Evolutionary conservation across 2,797 vertebrate genomes (phyloP), one percentile per base, ranked within the genome.

Genomic region (Cyprinodon diabolis): DNA sequence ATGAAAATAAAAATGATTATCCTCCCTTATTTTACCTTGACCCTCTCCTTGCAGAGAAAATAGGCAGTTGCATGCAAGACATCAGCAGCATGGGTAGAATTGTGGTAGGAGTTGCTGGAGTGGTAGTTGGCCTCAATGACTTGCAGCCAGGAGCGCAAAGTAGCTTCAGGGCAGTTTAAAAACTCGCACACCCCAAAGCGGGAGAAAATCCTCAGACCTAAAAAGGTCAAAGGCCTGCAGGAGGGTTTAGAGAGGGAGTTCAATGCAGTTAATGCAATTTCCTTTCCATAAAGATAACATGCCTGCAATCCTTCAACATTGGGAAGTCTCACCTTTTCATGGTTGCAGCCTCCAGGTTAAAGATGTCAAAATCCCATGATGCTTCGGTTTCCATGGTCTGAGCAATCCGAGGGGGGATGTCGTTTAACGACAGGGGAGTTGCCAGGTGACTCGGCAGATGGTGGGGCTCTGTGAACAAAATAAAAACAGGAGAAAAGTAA

Each of bases 51-150:
- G 90, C 95, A 94, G 52, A 99, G 96, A 83, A 99, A 99, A 88
- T 98, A 99, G 10, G 97, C 97, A 0, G 97, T 99, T 80, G 98
- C 98, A 0, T 99, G 98, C 11, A 99, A 95, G 71, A 99, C 98
- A 0, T 99, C 98, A 0, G 98, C 96, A 0, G 98, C 95, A 52
- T 99, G 98, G 3, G 94, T 95, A n/a, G 98, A 99, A 81, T 99
- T 99, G 93, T 99, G 98, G 93, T 99, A 99, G 66, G 98, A 96
- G 94, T 99, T 99, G 82, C 91, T 96, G 52, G 96, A 93, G 90
- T 98, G 97, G 87, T 99, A 99, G 89, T 96, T 98, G 19, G 96
- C 95, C 90, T 99, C 98, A 6, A 99, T 96, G 74, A 96, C 89
- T 87, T 98, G 96, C 45, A 99, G 88, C 98, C 98, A 99, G 0